Conservation (phyloP, 1,140 invertebrate genomes). For the Dolichoris vasculosae region DNA sequence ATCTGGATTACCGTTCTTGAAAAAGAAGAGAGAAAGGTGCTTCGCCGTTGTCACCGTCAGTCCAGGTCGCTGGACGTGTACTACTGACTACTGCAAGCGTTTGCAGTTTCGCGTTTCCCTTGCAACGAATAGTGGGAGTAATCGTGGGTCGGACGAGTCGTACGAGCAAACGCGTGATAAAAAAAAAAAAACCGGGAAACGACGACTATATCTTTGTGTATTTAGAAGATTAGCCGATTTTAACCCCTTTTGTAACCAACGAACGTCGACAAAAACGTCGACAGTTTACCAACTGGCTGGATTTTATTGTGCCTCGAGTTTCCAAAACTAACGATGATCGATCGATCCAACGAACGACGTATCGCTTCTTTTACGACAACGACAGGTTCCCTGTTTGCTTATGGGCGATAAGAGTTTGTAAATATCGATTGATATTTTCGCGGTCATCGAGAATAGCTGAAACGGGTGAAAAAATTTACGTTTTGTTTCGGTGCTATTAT, state of each 20-base stretch:
- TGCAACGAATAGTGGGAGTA: background rate
- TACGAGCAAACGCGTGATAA: background rate
- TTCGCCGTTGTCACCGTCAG: background rate
- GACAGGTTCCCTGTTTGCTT: too few relatives aligned
- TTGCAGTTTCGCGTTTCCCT: background rate
- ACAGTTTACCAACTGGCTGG: too few relatives aligned
- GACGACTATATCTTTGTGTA: background rate
- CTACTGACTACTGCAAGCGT: background rate
- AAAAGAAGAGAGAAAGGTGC: slow-evolving; percentile 52
- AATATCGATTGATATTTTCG: too few relatives aligned
- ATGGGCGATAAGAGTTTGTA: too few relatives aligned
- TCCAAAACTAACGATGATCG: too few relatives aligned
- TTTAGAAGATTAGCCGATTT: background rate
- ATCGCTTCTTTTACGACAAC: too few relatives aligned
- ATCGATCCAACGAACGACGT: too few relatives aligned
- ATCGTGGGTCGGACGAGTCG: background rate
- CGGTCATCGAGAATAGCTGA: too few relatives aligned
- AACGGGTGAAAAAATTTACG: too few relatives aligned
- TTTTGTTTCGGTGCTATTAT: too few relatives aligned
- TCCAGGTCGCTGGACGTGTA: background rate
- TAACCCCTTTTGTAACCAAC: background rate
- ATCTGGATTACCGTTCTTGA: slow-evolving; percentile 53
- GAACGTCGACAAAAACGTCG: too few relatives aligned
- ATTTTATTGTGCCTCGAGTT: too few relatives aligned
- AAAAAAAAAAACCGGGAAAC: background rate